These are phyloP conservation scores for Neria commutata DNA, from an alignment of 2,888 invertebrate species.

Conservation along the genomic window DNA sequence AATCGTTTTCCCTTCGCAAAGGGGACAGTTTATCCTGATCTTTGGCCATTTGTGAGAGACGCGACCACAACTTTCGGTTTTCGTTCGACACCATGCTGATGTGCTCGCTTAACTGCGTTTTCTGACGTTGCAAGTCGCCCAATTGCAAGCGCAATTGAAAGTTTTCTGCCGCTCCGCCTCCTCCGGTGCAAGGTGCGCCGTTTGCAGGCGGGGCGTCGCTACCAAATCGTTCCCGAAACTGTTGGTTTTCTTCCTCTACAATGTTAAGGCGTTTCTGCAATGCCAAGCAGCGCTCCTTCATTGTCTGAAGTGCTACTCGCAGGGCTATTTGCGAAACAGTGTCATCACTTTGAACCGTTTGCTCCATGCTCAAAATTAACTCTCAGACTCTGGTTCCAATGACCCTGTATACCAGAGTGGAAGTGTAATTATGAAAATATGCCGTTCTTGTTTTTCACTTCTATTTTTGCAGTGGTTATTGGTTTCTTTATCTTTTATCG, in stretches of 20 bases:
- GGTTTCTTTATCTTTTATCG: too few relatives aligned
- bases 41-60: constrained; percentile 70
- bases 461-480: too few relatives aligned
- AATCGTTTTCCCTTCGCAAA: constrained; percentile 23
- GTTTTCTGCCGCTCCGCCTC: constrained; percentile 57
- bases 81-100: constrained; percentile 82
- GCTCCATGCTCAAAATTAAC: too few relatives aligned
- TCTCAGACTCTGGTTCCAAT: too few relatives aligned
- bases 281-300: constrained; percentile 80
- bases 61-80: constrained; percentile 80
- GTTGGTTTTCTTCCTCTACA: constrained; percentile 79
- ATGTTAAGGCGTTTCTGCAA: constrained; percentile 73
- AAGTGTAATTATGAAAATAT: too few relatives aligned
- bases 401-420: too few relatives aligned
- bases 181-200: background rate
- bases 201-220: constrained; percentile 56
- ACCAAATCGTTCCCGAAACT: constrained; percentile 62
- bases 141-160: constrained; percentile 68
- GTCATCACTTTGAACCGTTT: too few relatives aligned
- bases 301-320: constrained; percentile 77
- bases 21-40: constrained; percentile 58
- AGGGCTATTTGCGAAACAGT: constrained; percentile 66
- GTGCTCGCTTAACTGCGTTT: constrained; percentile 77
- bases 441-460: too few relatives aligned
- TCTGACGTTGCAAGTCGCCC: constrained; percentile 74